Conservation (phyloP, 2,888 invertebrate species). For the Trisateles emortualis region DNA sequence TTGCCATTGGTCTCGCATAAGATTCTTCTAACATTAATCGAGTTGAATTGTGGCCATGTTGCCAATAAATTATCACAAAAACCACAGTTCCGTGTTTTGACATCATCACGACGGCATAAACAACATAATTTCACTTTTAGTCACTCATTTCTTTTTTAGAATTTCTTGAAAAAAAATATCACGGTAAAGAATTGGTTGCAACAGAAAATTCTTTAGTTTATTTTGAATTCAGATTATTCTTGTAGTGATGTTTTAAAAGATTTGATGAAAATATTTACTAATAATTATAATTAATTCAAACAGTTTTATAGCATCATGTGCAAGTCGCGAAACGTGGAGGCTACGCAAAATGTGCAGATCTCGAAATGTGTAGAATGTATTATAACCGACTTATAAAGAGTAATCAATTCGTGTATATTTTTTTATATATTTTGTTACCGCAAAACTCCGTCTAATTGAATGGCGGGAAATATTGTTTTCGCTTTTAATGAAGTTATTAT, state of each 20-base stretch:
- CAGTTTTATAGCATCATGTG: too few species aligned
- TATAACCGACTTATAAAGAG: too few species aligned
- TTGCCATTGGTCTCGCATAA: background rate
- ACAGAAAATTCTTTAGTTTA: conserved; percentile 6
- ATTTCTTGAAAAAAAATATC: conserved; percentile 15
- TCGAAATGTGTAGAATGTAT: too few species aligned
- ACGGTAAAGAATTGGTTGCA: conserved; percentile 6
- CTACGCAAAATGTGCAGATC: too few species aligned
- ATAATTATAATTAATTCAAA: too few species aligned
- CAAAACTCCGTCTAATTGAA: too few species aligned
- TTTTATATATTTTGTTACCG: too few species aligned
- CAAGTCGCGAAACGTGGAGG: too few species aligned
- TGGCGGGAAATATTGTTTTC: too few species aligned
- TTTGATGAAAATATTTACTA: too few species aligned
- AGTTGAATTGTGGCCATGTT: background rate
- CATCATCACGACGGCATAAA: conserved; percentile 35
- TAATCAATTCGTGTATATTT: too few species aligned
- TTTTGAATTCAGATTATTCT: conserved; percentile 7
- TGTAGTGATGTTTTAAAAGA: background rate
- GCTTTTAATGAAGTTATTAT: too few species aligned
- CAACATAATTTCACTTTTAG: conserved; percentile 30
- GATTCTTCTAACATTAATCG: background rate
- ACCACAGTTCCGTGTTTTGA: conserved; percentile 42
- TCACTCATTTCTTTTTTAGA: conserved; percentile 16
- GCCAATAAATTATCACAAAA: background rate